These are phyloP conservation scores for Xylota segnis DNA, from an alignment of 2,888 invertebrate species.

Conservation along the genomic window DNA sequence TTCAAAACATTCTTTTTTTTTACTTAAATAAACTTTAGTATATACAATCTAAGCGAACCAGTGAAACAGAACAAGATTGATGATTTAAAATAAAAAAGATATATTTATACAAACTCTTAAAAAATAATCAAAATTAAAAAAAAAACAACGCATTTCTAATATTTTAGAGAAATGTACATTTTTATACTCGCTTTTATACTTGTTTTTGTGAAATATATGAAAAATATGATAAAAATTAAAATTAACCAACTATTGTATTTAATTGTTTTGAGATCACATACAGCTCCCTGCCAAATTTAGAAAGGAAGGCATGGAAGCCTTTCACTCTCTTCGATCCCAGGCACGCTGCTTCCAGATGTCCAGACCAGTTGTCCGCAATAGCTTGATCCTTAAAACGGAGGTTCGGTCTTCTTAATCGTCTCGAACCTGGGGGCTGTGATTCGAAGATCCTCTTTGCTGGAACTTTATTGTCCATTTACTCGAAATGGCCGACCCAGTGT, in stretches of 20 bases:
- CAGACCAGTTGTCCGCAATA: no score
- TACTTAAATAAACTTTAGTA: conserved; percentile 23
- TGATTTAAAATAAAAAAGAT: conserved; percentile 11
- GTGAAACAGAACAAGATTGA: conserved; percentile 26
- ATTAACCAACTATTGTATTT: background rate
- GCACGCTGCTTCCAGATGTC: no score
- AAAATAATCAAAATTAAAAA: conserved; percentile 19
- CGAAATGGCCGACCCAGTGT: no score
- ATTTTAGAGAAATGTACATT: conserved; percentile 59
- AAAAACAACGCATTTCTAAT: conserved; percentile 36
- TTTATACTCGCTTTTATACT: conserved; percentile 76
- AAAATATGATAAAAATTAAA: conserved; percentile 28
- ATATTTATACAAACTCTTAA: conserved; percentile 24
- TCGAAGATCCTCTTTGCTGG: no score
- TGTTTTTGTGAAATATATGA: conserved; percentile 52
- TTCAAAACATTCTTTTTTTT: conserved; percentile 7
- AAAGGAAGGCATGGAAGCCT: no score
- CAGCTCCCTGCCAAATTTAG: no score
- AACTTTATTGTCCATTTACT: no score
- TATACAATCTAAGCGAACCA: conserved; percentile 23
- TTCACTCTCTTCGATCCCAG: no score
- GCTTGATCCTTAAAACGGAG: no score
- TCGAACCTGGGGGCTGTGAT: no score
- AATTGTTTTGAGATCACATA: no score
- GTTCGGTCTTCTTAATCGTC: no score